Evolutionary conservation across 2,888 invertebrate species (phyloP).

Genomic region (Hesperia comma): DNA sequence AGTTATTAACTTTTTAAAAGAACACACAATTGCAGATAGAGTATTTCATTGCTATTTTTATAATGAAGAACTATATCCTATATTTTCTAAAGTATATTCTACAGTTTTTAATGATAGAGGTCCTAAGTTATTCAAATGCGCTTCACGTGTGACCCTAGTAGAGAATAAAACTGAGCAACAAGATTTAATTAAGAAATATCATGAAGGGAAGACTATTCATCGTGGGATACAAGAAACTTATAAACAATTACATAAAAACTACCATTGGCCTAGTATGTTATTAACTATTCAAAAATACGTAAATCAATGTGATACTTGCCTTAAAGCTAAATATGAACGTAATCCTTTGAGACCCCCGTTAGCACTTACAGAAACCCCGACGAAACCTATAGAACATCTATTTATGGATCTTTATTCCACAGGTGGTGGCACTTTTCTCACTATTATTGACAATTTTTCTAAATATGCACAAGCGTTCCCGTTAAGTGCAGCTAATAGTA

Average conservation of each 20-base stretch:
- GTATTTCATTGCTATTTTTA: constrained; percentile 27
- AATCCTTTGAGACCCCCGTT: constrained; percentile 33
- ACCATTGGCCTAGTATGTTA: constrained; percentile 38
- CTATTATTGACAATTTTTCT: constrained; percentile 47
- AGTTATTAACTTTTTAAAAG: too few species aligned
- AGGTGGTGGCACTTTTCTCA: constrained; percentile 40
- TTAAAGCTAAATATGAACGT: constrained; percentile 37
- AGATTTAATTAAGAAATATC: constrained; percentile 39
- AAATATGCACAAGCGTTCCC: constrained; percentile 48
- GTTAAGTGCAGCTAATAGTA: constrained; percentile 40
- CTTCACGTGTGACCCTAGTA: constrained; percentile 30
- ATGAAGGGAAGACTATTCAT: constrained; percentile 39
- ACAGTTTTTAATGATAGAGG: constrained; percentile 37
- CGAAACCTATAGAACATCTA: constrained; percentile 40
- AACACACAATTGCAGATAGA: constrained; percentile 37
- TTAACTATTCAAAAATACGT: constrained; percentile 35
- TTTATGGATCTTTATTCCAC: constrained; percentile 33
- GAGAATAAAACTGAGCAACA: constrained; percentile 37
- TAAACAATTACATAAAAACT: constrained; percentile 38
- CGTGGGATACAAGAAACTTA: constrained; percentile 38
- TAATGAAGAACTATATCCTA: constrained; percentile 40
- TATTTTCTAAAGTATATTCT: constrained; percentile 34
- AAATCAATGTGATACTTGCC: constrained; percentile 38
- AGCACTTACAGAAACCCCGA: constrained; percentile 37
- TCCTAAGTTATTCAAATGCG: constrained; percentile 37